Evolutionary conservation across 1,140 invertebrate species (phyloP).

Genomic region (Stegodyphus mimosarum): DNA sequence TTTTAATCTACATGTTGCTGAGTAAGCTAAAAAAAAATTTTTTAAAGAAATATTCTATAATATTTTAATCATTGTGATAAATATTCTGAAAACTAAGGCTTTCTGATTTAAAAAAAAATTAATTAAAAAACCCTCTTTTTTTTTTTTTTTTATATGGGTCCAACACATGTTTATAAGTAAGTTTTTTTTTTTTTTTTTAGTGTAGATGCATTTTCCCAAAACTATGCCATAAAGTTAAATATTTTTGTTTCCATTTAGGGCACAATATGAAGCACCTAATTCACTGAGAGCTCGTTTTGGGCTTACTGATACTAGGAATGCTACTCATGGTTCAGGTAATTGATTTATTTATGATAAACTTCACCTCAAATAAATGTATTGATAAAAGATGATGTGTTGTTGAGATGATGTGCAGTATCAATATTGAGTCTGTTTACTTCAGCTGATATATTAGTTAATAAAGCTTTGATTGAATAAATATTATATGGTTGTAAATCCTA

Average conservation of each 20-base stretch:
- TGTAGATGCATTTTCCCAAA: background rate
- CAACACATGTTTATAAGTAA: conserved; percentile 79
- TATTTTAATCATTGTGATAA: background rate
- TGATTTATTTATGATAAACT: no score
- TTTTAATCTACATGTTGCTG: no score
- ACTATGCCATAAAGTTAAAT: background rate
- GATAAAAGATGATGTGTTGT: no score
- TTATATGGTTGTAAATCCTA: no score
- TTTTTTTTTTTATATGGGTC: no score
- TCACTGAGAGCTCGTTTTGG: conserved; percentile 85
- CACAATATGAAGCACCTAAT: conserved; percentile 80
- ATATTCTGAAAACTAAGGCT: background rate
- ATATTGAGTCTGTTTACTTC: no score
- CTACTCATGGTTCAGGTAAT: conserved; percentile 87
- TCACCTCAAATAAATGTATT: no score
- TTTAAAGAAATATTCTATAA: background rate
- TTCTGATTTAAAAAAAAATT: background rate
- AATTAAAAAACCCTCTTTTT: background rate
- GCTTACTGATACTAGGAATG: conserved; percentile 91
- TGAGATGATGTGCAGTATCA: no score
- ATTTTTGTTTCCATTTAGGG: conserved; percentile 71
- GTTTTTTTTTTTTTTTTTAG: background rate
- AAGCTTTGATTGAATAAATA: no score
- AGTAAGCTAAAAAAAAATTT: no score
- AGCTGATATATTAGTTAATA: no score